A percentile compares a stretch with the other conserved stretches of the same genome.
Conservation (phyloP, 2,113 vertebrate species). For the Melanostigma gelatinosum region DNA sequence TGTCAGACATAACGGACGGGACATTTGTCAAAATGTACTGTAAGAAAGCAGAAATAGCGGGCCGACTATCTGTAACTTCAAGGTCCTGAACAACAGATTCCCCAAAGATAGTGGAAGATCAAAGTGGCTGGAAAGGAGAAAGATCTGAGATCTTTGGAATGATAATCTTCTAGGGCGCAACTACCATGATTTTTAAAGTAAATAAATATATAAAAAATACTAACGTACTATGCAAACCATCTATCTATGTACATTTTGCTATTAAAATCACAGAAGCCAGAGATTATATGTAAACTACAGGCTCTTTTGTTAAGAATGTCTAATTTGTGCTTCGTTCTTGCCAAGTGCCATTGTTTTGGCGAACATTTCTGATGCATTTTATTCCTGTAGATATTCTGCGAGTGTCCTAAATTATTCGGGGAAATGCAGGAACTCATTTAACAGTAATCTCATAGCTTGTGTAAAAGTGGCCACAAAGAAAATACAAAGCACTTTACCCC, state of each 20-base stretch:
- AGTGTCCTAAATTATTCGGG: neutral
- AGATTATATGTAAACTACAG: neutral
- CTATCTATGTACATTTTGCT: neutral
- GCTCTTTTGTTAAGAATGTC: neutral
- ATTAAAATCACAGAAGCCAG: neutral
- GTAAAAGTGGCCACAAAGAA: neutral
- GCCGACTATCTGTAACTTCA: constrained; percentile 5
- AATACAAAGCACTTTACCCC: neutral
- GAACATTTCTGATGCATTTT: neutral
- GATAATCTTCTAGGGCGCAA: neutral
- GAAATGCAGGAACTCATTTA: constrained; percentile 5
- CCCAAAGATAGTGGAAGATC: neutral
- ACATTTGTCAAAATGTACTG: constrained; percentile 3
- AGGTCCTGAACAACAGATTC: constrained; percentile 11
- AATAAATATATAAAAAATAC: neutral
- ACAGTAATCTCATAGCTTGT: constrained; percentile 1
- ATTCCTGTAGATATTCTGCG: neutral
- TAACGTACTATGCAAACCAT: neutral
- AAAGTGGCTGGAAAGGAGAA: constrained; percentile 14
- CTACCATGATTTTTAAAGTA: neutral
- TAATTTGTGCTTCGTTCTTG: neutral
- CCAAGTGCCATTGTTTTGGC: neutral
- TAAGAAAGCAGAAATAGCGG: constrained; percentile 18
- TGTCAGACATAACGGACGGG: neutral
- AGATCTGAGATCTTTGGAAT: constrained; percentile 28